Percentiles rank a stretch among this genome's conserved stretches.
These are phyloP conservation scores for Danio tinwini DNA, from an alignment of 2,797 vertebrate genomes.

Conservation along the genomic window DNA sequence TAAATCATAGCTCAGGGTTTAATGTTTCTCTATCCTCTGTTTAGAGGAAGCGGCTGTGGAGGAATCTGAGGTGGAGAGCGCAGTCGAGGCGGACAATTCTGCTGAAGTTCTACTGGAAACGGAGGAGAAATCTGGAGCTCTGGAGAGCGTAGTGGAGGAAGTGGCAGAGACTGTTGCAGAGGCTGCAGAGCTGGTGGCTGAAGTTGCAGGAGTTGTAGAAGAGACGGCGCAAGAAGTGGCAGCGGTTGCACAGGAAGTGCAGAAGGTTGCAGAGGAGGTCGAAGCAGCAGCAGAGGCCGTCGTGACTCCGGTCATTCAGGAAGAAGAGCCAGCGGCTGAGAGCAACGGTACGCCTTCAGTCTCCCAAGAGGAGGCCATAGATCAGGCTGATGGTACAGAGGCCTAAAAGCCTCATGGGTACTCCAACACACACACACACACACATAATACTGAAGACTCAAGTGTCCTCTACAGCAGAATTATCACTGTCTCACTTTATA, in stretches of 20 bases:
- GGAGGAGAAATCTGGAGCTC: neutral
- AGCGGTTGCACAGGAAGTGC: slow-evolving; percentile 65
- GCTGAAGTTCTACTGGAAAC: slow-evolving; percentile 8
- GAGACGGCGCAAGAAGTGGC: slow-evolving; percentile 64
- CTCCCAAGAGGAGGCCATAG: slow-evolving; percentile 62
- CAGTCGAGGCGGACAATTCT: neutral
- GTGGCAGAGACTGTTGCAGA: slow-evolving; percentile 53
- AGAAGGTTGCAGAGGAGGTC: slow-evolving; percentile 58
- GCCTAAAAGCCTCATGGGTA: slow-evolving; percentile 56
- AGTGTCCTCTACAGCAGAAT: neutral
- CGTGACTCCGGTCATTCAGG: slow-evolving; percentile 48
- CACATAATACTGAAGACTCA: slow-evolving; percentile 21
- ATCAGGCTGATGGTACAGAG: slow-evolving; percentile 59
- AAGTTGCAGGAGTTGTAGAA: slow-evolving; percentile 66
- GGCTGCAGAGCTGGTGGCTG: slow-evolving; percentile 50
- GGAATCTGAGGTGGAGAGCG: slow-evolving; percentile 35
- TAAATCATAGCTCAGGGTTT: neutral
- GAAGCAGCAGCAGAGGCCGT: slow-evolving; percentile 63
- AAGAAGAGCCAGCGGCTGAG: slow-evolving; percentile 62
- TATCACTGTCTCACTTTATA: neutral
- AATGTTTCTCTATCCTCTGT: neutral
- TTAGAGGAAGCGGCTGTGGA: slow-evolving; percentile 42
- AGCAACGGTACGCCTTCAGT: slow-evolving; percentile 70
- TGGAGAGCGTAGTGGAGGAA: slow-evolving; percentile 51
- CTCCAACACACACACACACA: slow-evolving; percentile 47